Conservation (phyloP, 2,888 invertebrate genomes). For the Hirtodrosophila alboralis region DNA sequence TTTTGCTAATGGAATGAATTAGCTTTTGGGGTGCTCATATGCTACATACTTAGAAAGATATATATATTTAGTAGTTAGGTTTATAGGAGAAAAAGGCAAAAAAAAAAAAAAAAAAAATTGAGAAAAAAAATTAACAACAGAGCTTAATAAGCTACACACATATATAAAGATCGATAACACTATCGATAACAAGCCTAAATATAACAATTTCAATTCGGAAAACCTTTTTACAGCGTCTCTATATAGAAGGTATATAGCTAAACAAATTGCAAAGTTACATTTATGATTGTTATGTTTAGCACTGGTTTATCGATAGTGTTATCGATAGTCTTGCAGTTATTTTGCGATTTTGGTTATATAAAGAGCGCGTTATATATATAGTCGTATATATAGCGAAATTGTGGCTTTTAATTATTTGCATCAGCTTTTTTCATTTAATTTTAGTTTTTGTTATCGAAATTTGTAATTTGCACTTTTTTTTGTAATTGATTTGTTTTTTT, state of each 20-base stretch:
- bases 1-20: constrained; percentile 73
- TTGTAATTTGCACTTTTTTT: constrained; percentile 35
- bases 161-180: constrained; percentile 9
- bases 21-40: constrained; percentile 45
- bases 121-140: constrained; percentile 1
- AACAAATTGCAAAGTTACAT: too few species aligned
- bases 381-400: constrained; percentile 25
- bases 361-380: constrained; percentile 25
- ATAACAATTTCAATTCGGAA: too few species aligned
- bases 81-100: constrained; percentile 2
- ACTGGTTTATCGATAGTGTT: too few species aligned
- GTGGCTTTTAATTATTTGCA: constrained; percentile 24
- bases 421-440: constrained; percentile 15
- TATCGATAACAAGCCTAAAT: too few species aligned
- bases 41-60: constrained; percentile 1
- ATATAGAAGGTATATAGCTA: too few species aligned
- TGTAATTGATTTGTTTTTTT: constrained; percentile 39
- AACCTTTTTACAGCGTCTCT: too few species aligned
- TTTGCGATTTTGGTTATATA: constrained; percentile 16
- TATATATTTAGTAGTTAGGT: constrained; percentile 5
- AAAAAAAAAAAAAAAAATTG: too few species aligned
- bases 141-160: constrained; percentile 36
- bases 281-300: too few species aligned
- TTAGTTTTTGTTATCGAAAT: constrained; percentile 10
- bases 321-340: too few species aligned